Base-by-base conservation (phyloP, 2,113 vertebrate species). In the Sarotherodon lohbergeri region DNA sequence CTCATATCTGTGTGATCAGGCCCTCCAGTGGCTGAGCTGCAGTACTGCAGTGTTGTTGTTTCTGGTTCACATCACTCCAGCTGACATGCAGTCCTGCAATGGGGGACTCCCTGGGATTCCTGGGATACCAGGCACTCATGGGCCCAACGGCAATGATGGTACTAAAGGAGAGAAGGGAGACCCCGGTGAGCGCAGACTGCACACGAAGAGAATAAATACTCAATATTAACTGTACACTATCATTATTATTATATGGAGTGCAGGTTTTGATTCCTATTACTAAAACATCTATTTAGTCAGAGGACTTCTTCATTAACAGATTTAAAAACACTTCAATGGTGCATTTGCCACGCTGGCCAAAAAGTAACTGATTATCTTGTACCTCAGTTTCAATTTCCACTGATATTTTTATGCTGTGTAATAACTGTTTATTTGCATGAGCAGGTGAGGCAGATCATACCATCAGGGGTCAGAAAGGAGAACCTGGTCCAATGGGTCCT, bases 51-150 rank as follows among this genome's bases (percentile, higher is more conserved):
- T 9, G 5, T 9, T 92, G n/a, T 48, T 95, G 34, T 85, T 94
- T 24, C 1, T 88, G 11, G 32, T 76, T 11, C 79, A 54, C 5
- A 2, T 91, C 3, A 1, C 2, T 11, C 85, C 19, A 3, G 89
- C 48, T 2, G 1, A 8, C 32, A 17, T 83, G 0, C 90, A 94
- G 82, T 10, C 7, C 48, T 94, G 93, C n/a, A 39, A 10, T 4
- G n/a, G 32, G 5, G 85, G 83, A 2, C 0, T 1, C 4, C 50
- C 81, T 0, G 94, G 94, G 63, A 81, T 90, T n/a, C 94, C 89
- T 6, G 94, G 94, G 48, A 92, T 92, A 10, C 94, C 93, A 0
- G 94, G 94, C 22, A 61, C 36, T 39, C 89, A 93, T 4, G 94
- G 94, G 3, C 41, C 59, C 16, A 32, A 92, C 0, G 94, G 94